These are phyloP conservation scores for Canis aureus DNA, from an alignment of 2,113 vertebrate species.

Conservation along the genomic window DNA sequence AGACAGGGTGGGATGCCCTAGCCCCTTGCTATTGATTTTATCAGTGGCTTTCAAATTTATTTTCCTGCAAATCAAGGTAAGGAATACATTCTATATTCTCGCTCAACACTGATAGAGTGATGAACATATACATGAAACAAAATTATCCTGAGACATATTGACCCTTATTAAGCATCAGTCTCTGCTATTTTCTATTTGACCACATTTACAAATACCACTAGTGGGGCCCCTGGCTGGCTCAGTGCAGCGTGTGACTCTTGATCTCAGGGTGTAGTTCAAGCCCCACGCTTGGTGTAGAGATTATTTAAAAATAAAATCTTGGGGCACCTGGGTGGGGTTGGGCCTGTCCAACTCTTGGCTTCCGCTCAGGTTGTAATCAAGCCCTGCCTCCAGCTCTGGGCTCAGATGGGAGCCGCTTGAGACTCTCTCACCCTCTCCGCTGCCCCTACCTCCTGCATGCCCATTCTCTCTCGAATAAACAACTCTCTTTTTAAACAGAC, in stretches of 20 bases:
- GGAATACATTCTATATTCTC: background rate
- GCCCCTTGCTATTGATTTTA: background rate
- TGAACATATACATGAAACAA: background rate
- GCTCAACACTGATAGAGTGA: background rate
- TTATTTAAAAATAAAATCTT: background rate
- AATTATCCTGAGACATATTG: slow-evolving; percentile 14
- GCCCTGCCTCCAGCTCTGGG: background rate
- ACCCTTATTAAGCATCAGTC: background rate
- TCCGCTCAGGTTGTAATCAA: background rate
- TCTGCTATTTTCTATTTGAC: background rate
- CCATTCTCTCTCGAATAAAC: background rate
- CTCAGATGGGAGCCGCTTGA: background rate
- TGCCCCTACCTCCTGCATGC: too few relatives aligned
- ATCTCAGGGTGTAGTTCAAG: background rate
- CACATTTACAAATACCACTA: background rate
- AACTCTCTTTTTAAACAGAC: background rate
- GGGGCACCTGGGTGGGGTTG: background rate
- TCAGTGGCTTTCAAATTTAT: slow-evolving; percentile 4
- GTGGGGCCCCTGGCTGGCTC: background rate
- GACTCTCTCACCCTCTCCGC: background rate
- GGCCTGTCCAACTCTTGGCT: background rate
- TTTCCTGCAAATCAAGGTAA: slow-evolving; percentile 8
- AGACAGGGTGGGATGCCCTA: background rate
- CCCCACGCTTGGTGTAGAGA: background rate
- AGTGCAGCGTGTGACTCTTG: background rate